Evolutionary conservation across 2,797 vertebrate genomes (phyloP).

Genomic region (Microctenopoma stevenorrisi): DNA sequence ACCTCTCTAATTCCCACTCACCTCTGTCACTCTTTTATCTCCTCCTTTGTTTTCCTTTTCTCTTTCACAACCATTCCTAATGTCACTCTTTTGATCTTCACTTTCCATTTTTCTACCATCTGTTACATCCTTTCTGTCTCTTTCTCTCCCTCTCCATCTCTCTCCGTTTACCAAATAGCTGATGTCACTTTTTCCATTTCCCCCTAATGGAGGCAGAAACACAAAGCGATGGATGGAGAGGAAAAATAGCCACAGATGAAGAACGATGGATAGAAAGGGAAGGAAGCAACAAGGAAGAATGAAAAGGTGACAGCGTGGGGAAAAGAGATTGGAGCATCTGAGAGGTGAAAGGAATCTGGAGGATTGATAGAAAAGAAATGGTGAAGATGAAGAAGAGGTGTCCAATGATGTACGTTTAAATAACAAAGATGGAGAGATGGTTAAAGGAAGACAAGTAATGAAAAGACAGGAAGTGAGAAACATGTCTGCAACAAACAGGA

Average conservation of each 20-base stretch:
- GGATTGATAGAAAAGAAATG: constrained; percentile 8
- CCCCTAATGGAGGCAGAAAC: constrained; percentile 76
- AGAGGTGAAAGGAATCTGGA: constrained; percentile 20
- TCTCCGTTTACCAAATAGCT: constrained; percentile 79
- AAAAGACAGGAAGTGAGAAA: constrained; percentile 41
- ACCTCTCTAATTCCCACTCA: constrained; percentile 44
- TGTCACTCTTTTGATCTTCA: constrained; percentile 61
- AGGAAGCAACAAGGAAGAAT: constrained; percentile 67
- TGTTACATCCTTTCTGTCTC: constrained; percentile 38
- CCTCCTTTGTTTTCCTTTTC: constrained; percentile 31
- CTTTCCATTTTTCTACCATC: constrained; percentile 32
- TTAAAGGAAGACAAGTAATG: constrained; percentile 38
- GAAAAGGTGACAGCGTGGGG: constrained; percentile 57
- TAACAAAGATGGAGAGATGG: constrained; percentile 8
- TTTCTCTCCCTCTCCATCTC: constrained; percentile 61
- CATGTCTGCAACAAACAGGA: constrained; percentile 17
- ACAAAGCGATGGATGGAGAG: constrained; percentile 71
- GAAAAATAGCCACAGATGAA: constrained; percentile 61
- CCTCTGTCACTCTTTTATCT: constrained; percentile 17
- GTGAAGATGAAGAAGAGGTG: neutral
- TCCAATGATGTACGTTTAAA: constrained; percentile 30
- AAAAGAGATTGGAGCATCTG: constrained; percentile 57
- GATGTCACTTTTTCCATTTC: constrained; percentile 82
- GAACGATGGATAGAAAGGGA: constrained; percentile 67
- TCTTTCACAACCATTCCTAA: constrained; percentile 33